A percentile compares a stretch with the other conserved stretches of the same genome.
phyloP scores from a whole-genome alignment of 2,888 invertebrate species.

The Adineta ricciae region DNA sequence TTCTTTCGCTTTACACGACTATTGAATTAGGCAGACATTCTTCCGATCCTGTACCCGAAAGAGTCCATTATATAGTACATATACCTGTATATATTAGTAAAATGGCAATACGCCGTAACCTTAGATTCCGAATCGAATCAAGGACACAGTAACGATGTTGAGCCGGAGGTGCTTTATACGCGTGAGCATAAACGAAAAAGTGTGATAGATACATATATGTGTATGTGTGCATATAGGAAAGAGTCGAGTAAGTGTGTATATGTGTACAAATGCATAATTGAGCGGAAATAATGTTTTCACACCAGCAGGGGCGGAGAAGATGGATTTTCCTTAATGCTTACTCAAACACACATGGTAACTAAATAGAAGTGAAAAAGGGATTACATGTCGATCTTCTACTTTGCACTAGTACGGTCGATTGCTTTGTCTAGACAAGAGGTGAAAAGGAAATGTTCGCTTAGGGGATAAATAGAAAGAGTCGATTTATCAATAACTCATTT shows the following conservation, averaged over 20 bases:
- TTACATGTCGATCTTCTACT: neutral
- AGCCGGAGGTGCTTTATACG: neutral
- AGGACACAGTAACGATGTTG: neutral
- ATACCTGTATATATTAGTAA: neutral
- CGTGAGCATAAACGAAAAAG: neutral
- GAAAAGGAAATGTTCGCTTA: slow-evolving; percentile 2
- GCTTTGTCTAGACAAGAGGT: slow-evolving; percentile 3
- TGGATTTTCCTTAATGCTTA: slow-evolving; percentile 13
- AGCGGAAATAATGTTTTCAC: slow-evolving; percentile 23
- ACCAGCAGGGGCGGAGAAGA: slow-evolving; percentile 17
- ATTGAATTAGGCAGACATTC: neutral
- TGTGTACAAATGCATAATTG: slow-evolving; percentile 14
- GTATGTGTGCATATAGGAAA: neutral
- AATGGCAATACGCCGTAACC: neutral
- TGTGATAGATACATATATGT: neutral
- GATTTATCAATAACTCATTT: slow-evolving; percentile 4
- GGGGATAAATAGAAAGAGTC: slow-evolving; percentile 1
- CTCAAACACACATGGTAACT: slow-evolving; percentile 7
- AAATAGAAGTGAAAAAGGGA: neutral
- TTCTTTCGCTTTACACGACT: neutral
- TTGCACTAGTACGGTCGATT: slow-evolving; percentile 9
- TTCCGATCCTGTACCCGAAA: neutral
- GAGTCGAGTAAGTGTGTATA: neutral
- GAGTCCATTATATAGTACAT: neutral
- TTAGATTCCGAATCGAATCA: slow-evolving; percentile 11